Conservation (phyloP, 2,797 vertebrate species). For the Rhinoraja longicauda region DNA sequence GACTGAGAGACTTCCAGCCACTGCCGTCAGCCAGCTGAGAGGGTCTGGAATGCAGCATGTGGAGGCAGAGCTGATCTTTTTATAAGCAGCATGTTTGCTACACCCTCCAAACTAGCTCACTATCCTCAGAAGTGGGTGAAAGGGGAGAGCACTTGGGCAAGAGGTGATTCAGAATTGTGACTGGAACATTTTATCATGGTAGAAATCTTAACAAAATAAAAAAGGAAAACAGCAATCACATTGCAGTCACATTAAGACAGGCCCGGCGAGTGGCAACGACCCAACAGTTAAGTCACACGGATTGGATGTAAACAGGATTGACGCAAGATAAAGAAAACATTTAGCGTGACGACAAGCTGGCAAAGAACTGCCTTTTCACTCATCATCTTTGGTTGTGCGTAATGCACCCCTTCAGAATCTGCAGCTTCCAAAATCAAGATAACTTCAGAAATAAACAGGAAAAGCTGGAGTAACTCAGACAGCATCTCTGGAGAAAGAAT, state of each 20-base stretch:
- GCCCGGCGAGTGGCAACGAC: neutral
- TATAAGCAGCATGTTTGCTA: neutral
- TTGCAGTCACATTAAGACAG: neutral
- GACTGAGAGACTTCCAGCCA: neutral
- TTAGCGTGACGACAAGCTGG: neutral
- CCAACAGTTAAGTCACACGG: neutral
- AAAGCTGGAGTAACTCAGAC: too few species aligned
- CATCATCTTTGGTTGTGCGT: neutral
- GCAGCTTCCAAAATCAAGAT: neutral
- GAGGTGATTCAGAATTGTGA: constrained; percentile 20
- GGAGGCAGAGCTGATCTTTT: neutral
- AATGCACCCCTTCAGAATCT: neutral
- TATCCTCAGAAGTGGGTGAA: neutral
- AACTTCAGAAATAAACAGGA: neutral
- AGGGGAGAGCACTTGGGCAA: neutral
- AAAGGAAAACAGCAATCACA: too few species aligned
- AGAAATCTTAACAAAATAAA: neutral
- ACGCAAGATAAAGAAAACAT: neutral
- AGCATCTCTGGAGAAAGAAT: too few species aligned
- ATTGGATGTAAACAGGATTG: neutral
- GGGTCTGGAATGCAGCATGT: neutral
- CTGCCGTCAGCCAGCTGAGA: neutral
- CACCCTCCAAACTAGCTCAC: neutral
- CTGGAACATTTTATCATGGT: neutral
- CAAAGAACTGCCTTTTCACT: neutral